Evolutionary conservation across 2,113 vertebrate species (phyloP), one percentile per base, ranked within the genome.

Genomic region (Indicator maculatus): DNA sequence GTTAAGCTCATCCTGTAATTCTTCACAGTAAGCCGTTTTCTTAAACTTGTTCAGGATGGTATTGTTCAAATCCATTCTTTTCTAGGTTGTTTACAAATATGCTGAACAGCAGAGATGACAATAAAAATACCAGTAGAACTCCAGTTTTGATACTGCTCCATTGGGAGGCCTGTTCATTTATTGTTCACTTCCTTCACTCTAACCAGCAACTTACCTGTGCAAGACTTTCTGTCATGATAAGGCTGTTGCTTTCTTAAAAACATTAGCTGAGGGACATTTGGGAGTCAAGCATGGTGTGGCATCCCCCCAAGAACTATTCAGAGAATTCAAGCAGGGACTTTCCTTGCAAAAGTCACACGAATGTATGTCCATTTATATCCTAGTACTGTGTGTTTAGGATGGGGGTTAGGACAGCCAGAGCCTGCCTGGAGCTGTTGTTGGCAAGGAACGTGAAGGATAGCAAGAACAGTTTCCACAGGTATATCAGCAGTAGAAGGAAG

Each of bases 201-300:
- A 86, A 39, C 27, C 23, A 55, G 27, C 56, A 50, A 50, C 12
- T 82, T 81, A 33, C 0, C 33, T 60, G 27, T 79, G 38, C 21
- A 44, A 60, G 71, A 52, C 8, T 21, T 74, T 74, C 55, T 60
- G 23, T 88, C 5, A 8, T 45, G 41, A 27, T 55, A 65, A 52
- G 27, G 14, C 44, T 65, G 9, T 12, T 81, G 23, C 44, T 70
- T 78, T 45, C 33, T 20, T 56, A 60, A 28, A 76, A 78, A 38
- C 2, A 1, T 44, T 64, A 3, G 2, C 36, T 55, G 70, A 67
- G 26, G n/a, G 16, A 12, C 26, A 64, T 70, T 0, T 3, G 7
- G 23, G 20, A 73, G 38, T 69, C 50, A 55, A 9, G 36, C 16
- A 33, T 33, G 4, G 41, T 60, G 30, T 41, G 23, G 26, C 18